These are phyloP conservation scores for Calidris pygmaea DNA, from an alignment of 2,113 vertebrate species.

Conservation along the genomic window DNA sequence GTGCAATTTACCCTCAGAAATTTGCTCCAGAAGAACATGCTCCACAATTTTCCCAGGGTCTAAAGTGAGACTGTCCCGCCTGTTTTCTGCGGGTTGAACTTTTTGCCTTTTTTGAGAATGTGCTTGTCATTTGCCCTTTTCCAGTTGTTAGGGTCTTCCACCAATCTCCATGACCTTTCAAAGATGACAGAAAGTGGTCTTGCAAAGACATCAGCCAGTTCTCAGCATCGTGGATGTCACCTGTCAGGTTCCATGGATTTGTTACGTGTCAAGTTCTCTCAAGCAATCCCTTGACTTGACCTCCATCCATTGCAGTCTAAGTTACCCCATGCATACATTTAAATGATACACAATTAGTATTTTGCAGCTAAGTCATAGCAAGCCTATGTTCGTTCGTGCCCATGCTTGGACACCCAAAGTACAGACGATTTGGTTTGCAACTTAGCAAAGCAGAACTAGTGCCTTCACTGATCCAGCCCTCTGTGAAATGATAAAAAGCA, in stretches of 20 bases:
- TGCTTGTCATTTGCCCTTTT: neutral
- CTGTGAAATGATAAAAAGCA: neutral
- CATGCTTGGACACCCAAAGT: neutral
- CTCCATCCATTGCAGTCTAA: neutral
- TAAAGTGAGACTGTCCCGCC: neutral
- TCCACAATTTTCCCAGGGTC: neutral
- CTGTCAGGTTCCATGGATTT: neutral
- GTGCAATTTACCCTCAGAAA: neutral
- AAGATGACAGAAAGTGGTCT: neutral
- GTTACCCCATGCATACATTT: neutral
- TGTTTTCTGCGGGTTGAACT: neutral
- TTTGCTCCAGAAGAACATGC: neutral
- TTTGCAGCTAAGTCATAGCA: neutral
- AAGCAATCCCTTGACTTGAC: neutral
- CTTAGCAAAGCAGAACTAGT: neutral
- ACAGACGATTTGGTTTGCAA: neutral
- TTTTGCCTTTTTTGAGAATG: neutral
- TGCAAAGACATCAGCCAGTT: neutral
- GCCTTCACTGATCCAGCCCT: neutral
- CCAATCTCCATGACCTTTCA: neutral
- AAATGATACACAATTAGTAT: neutral
- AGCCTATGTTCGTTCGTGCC: neutral
- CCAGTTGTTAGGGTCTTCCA: neutral
- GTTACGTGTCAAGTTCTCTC: neutral
- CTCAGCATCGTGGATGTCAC: neutral